A percentile compares a stretch with the other conserved stretches of the same genome.
Conservation (phyloP, 1,140 invertebrate species). For the Lordiphosa stackelbergi region DNA sequence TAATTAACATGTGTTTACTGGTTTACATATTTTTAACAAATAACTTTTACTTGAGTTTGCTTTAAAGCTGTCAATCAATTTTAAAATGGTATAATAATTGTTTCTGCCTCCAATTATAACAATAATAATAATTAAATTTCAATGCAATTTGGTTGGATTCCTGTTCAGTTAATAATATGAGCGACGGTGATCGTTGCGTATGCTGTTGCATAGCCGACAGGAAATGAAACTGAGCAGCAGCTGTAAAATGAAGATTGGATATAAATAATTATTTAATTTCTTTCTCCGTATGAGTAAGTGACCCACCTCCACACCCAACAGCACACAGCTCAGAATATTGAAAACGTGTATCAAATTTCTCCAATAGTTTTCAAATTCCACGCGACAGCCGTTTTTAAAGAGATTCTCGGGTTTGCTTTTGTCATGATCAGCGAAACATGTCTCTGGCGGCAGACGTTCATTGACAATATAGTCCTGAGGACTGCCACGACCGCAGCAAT, state of each 20-base stretch:
- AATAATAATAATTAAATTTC: slow-evolving; percentile 1
- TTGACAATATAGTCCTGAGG: slow-evolving; percentile 67
- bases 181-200: slow-evolving; percentile 66
- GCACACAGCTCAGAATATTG: slow-evolving; percentile 55
- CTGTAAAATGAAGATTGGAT: slow-evolving; percentile 29
- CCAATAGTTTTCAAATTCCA: slow-evolving; percentile 70
- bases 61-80: too few species aligned
- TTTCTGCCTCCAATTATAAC: not conserved
- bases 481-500: slow-evolving; percentile 79
- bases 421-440: slow-evolving; percentile 62
- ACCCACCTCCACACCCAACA: slow-evolving; percentile 58
- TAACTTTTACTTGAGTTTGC: too few species aligned
- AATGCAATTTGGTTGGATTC: slow-evolving; percentile 1
- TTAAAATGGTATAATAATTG: too few species aligned
- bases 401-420: slow-evolving; percentile 55
- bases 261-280: too few species aligned
- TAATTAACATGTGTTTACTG: not conserved
- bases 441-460: slow-evolving; percentile 32
- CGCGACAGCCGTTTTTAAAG: slow-evolving; percentile 59
- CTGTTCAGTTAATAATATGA: slow-evolving; percentile 37
- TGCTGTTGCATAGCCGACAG: slow-evolving; percentile 66
- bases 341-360: slow-evolving; percentile 42
- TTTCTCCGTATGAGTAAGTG: too few species aligned
- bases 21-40: too few species aligned
- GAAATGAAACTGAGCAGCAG: slow-evolving; percentile 51